Evolutionary conservation across 1,140 invertebrate genomes (phyloP), one percentile per base, ranked within the genome.

Genomic region (Saccostrea glomerata): DNA sequence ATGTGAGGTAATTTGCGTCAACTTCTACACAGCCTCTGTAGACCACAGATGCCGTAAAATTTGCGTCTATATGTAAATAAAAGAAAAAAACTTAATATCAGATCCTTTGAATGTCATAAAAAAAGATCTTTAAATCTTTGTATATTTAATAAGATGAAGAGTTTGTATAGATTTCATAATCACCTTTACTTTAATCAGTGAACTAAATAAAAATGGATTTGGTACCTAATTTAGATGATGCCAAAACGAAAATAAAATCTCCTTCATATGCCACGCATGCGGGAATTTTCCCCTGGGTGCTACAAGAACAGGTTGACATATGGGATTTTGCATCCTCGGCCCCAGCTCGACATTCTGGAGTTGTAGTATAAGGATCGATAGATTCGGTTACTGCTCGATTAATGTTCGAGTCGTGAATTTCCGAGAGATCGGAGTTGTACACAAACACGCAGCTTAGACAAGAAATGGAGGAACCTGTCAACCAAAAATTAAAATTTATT

Each of bases 211-310:
- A 12, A 47, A 47, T 7, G 9, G 6, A 6, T 7, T 47, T 47
- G 47, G 5, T 77, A 77, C 70, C 70, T 77, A 25, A 6, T 3
- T 15, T 11, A 30, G 25, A 77, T 15, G 23, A 30, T 77, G 70
- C 23, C 47, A 47, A 47, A 63, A 20, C 70, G 70, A 77, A 77
- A 77, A 77, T 25, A 13, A 77, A 36, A 30, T 25, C 30, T 77
- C 70, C 70, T 12, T 77, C 70, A 77, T 36, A 77, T 77, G 30
- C 70, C 25, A 77, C 70, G 17, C 70, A 77, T 36, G 70, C 70
- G 13, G 25, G 70, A 11, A 40, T 77, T 36, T 77, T 77, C 25
- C 25, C 23, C 0, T 77, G 23, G 23, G 70, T 36, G 7, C 11
- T 30, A 30, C 9, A 77, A 11, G 70, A 12, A 36, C 70, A 77